Percentiles rank a stretch among this genome's conserved stretches.
Conservation (phyloP, 2,113 vertebrate genomes). For the Uria aalge region DNA sequence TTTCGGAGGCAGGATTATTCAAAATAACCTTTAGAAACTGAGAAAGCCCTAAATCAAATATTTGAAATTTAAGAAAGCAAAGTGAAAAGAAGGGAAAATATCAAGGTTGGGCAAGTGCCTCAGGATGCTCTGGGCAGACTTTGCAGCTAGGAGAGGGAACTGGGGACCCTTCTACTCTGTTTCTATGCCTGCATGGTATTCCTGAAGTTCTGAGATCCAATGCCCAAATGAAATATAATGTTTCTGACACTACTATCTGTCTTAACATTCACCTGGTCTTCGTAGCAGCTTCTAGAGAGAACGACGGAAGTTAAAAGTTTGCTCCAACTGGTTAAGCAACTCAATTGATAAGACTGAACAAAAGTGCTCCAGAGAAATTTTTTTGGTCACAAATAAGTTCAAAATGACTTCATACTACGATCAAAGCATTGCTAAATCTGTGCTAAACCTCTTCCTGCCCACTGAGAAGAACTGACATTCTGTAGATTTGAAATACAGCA, state of each 20-base stretch:
- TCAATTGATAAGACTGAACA: not conserved
- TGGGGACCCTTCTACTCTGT: not conserved
- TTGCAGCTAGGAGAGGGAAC: not conserved
- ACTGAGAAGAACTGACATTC: constrained; percentile 3
- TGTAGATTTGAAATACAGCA: constrained; percentile 19
- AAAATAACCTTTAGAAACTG: not conserved
- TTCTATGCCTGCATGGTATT: not conserved
- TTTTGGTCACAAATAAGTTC: not conserved
- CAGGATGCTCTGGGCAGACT: not conserved
- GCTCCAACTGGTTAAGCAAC: not conserved
- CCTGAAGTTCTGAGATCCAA: not conserved
- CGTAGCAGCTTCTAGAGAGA: not conserved
- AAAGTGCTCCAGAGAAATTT: not conserved
- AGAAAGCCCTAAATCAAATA: not conserved
- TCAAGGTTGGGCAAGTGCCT: not conserved
- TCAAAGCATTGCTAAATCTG: constrained; percentile 16
- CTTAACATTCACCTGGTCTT: not conserved
- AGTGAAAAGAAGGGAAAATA: not conserved
- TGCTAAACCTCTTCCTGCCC: constrained; percentile 30
- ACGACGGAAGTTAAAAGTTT: not conserved
- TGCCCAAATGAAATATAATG: not conserved
- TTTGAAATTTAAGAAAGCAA: not conserved
- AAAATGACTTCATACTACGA: not conserved
- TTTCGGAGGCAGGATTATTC: not conserved
- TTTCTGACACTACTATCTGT: not conserved